Evolutionary conservation across 2,113 vertebrate genomes (phyloP).

Genomic region (Entomyzon cyanotis): DNA sequence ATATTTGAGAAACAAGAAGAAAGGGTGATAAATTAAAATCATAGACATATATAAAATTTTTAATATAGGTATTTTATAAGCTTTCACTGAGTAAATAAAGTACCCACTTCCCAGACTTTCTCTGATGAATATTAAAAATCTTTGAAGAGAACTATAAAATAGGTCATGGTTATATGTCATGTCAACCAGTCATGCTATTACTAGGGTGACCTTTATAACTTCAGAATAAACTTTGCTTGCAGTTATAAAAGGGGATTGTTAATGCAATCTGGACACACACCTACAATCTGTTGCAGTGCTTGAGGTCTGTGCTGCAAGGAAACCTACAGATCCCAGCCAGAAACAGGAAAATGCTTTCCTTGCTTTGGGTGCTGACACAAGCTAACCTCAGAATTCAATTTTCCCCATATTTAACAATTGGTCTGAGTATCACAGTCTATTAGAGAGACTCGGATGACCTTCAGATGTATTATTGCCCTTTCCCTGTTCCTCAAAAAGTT

Average conservation of each 20-base stretch:
- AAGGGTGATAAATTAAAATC: conserved; percentile 48
- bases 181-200: not conserved
- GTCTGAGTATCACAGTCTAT: not conserved
- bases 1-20: not conserved
- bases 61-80: conserved; percentile 39
- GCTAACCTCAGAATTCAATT: not conserved
- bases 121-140: conserved; percentile 41
- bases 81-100: conserved; percentile 48
- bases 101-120: conserved; percentile 8
- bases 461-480: conserved; percentile 14
- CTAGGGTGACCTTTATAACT: conserved; percentile 28
- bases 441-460: not conserved
- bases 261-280: not conserved
- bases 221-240: conserved; percentile 52
- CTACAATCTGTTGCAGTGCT: not conserved
- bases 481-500: conserved; percentile 17
- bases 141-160: conserved; percentile 46
- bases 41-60: not conserved
- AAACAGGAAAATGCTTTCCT: not conserved
- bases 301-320: not conserved
- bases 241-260: conserved; percentile 19
- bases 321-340: not conserved
- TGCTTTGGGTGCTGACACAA: conserved; percentile 24
- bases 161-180: conserved; percentile 14
- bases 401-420: conserved; percentile 24